These are phyloP conservation scores for Cerastis leucographa DNA, from an alignment of 2,888 invertebrate species.

Conservation along the genomic window DNA sequence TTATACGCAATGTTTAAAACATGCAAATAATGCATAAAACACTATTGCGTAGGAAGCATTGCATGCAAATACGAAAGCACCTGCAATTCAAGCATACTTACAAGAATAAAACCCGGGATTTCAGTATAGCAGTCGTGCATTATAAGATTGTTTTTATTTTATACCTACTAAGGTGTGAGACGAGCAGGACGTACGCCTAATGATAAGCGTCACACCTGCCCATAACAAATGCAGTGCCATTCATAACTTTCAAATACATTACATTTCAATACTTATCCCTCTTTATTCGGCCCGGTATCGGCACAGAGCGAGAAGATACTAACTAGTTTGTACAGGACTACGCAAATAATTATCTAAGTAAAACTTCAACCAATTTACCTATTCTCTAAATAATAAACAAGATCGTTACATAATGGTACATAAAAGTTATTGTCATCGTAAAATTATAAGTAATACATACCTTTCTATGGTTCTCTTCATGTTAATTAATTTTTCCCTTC, in stretches of 20 bases:
- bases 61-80: conserved; percentile 5
- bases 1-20: conserved; percentile 23
- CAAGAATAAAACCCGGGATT: conserved; percentile 11
- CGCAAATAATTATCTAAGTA: background rate
- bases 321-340: background rate
- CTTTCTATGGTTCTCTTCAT: conserved; percentile 39
- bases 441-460: conserved; percentile 32
- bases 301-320: background rate
- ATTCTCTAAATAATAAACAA: conserved; percentile 8
- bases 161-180: conserved; percentile 1
- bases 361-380: conserved; percentile 7
- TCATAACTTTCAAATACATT: background rate
- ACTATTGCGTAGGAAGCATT: conserved; percentile 26
- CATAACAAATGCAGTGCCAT: conserved; percentile 7
- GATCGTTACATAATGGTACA: conserved; percentile 2
- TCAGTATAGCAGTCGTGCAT: conserved; percentile 22
- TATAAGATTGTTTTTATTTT: conserved; percentile 12
- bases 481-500: conserved; percentile 41
- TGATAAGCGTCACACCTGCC: conserved; percentile 6
- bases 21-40: conserved; percentile 21
- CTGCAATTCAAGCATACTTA: conserved; percentile 23
- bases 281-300: background rate
- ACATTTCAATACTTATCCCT: background rate
- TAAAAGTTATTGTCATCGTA: conserved; percentile 3
- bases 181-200: conserved; percentile 6